phyloP scores from a whole-genome alignment of 2,888 invertebrate species.

The Mamestra brassicae region DNA sequence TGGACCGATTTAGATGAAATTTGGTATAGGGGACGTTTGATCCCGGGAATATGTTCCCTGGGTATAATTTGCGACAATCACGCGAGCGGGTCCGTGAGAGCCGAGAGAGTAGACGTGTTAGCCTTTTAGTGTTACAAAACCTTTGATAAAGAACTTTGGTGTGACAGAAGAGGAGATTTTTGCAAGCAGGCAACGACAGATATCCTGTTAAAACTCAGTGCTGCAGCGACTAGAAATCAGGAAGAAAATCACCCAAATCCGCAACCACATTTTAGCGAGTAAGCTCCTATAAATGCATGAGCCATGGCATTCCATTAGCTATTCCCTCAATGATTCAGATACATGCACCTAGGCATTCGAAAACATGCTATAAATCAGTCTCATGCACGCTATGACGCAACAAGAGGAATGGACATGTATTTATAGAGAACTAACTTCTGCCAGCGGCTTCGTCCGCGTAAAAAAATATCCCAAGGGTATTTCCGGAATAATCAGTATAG shows the following conservation, averaged over 20 bases:
- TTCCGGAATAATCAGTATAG: too few species aligned
- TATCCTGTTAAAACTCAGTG: background rate
- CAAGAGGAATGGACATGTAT: conserved; percentile 54
- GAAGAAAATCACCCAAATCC: background rate
- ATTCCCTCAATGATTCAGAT: conserved; percentile 30
- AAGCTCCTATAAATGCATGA: background rate
- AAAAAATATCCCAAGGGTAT: too few species aligned
- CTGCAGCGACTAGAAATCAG: background rate
- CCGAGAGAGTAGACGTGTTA: background rate
- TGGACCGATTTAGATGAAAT: too few species aligned
- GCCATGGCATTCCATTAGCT: conserved; percentile 20
- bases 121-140: background rate
- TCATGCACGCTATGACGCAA: conserved; percentile 54
- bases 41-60: too few species aligned
- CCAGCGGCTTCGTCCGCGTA: too few species aligned
- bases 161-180: background rate
- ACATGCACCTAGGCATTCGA: conserved; percentile 54
- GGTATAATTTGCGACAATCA: too few species aligned
- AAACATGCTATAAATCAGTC: conserved; percentile 65
- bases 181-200: background rate
- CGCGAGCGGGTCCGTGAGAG: too few species aligned
- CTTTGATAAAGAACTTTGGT: background rate
- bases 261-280: too few species aligned
- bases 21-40: too few species aligned
- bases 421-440: conserved; percentile 43